phyloP scores from a whole-genome alignment of 23 tunicate genomes.

The Aplidium turbinatum region DNA sequence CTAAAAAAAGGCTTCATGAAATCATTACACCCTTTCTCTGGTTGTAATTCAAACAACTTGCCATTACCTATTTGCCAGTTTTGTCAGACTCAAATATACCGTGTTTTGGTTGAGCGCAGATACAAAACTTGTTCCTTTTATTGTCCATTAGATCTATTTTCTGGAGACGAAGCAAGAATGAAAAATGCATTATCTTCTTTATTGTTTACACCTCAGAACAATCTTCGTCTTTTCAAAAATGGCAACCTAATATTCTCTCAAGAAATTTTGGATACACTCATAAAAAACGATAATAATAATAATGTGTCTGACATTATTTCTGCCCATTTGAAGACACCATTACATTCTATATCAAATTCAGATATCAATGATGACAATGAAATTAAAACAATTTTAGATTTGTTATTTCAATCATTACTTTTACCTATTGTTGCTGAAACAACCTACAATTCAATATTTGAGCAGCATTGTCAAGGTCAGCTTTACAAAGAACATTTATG shows the following conservation, averaged over 20 bases:
- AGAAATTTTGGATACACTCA: conserved; percentile 16
- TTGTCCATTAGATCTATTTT: conserved; percentile 79
- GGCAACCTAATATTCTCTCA: conserved; percentile 48
- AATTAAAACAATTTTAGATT: conserved; percentile 9
- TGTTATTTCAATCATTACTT: conserved; percentile 27
- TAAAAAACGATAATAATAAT: conserved; percentile 9
- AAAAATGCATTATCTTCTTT: conserved; percentile 37
- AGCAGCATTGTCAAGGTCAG: not conserved
- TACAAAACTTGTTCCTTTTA: conserved; percentile 16
- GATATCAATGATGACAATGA: not conserved
- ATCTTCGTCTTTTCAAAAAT: conserved; percentile 54
- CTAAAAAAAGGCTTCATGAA: conserved; percentile 54
- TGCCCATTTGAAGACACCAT: not conserved
- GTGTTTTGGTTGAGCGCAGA: conserved; percentile 18
- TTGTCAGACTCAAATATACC: conserved; percentile 47
- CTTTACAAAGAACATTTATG: not conserved
- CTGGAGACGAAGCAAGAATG: conserved; percentile 47
- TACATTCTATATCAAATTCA: not conserved
- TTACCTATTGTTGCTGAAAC: conserved; percentile 9
- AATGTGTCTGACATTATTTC: not conserved
- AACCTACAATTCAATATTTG: not conserved
- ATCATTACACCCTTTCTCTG: not conserved
- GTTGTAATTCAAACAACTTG: not conserved
- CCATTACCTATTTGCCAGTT: conserved; percentile 45
- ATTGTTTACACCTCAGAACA: conserved; percentile 50